phyloP scores from a whole-genome alignment of 2,797 vertebrate genomes.

The Carapus acus region DNA sequence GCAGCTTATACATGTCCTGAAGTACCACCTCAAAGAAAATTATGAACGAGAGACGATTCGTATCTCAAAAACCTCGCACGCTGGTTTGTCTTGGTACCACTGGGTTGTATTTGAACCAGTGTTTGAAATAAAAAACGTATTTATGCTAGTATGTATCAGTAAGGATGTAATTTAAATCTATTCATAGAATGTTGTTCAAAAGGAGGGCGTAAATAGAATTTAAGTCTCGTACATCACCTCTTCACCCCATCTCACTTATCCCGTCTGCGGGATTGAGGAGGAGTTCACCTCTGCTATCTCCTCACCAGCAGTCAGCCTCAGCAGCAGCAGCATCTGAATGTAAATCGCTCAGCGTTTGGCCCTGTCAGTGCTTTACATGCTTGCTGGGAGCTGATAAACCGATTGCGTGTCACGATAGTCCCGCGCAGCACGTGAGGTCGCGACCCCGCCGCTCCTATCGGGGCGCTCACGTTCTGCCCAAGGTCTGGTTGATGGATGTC shows the following conservation, averaged over 20 bases:
- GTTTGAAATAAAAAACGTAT: too few relatives aligned
- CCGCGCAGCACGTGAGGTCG: constrained; percentile 22
- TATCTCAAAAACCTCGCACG: too few relatives aligned
- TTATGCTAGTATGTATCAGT: not conserved
- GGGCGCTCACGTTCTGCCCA: constrained; percentile 30
- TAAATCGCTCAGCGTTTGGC: constrained; percentile 19
- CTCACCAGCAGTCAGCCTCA: not conserved
- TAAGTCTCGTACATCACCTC: constrained; percentile 1
- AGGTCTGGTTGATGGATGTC: constrained; percentile 38
- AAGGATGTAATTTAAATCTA: not conserved
- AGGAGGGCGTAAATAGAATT: too few relatives aligned
- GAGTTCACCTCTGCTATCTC: constrained; percentile 6
- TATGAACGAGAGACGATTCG: too few relatives aligned
- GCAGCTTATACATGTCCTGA: too few relatives aligned
- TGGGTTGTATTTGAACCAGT: too few relatives aligned
- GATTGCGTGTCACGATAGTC: constrained; percentile 43
- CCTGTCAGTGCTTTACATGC: constrained; percentile 33
- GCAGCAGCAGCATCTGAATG: constrained; percentile 17
- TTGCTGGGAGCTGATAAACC: constrained; percentile 44
- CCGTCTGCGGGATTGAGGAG: constrained; percentile 1
- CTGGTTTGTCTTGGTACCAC: too few relatives aligned
- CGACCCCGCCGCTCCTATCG: constrained; percentile 31
- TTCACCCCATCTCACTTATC: not conserved
- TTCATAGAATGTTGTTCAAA: too few relatives aligned
- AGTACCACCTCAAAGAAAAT: too few relatives aligned